These are phyloP conservation scores for Anoplolepis gracilipes DNA, from an alignment of 1,140 invertebrate species.

Conservation along the genomic window DNA sequence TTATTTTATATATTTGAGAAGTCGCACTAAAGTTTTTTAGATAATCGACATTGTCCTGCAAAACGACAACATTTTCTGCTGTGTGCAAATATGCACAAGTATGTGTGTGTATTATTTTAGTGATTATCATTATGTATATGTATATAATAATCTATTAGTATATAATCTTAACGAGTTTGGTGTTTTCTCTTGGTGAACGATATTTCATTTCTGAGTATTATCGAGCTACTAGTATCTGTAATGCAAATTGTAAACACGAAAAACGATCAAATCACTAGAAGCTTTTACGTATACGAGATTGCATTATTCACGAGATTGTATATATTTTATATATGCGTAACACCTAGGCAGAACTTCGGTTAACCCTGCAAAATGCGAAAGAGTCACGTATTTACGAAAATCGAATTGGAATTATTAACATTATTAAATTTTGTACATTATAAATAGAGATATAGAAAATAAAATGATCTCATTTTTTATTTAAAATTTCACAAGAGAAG, in stretches of 20 bases:
- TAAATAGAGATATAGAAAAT: conserved; percentile 28
- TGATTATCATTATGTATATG: neutral
- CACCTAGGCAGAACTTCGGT: neutral
- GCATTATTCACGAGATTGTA: neutral
- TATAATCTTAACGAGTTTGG: conserved; percentile 49
- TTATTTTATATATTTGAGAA: conserved; percentile 3
- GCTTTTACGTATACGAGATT: neutral
- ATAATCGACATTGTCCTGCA: neutral
- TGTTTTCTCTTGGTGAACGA: conserved; percentile 43
- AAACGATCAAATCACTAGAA: conserved; percentile 30
- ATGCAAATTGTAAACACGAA: conserved; percentile 21
- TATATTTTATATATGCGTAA: conserved; percentile 8
- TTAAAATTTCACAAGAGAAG: neutral
- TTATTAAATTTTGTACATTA: conserved; percentile 26
- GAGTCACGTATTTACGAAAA: neutral
- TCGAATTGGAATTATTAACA: neutral
- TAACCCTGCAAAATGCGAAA: neutral
- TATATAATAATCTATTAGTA: conserved; percentile 22
- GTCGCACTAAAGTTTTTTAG: neutral
- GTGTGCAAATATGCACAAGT: neutral
- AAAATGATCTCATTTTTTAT: neutral
- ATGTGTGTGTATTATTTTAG: neutral
- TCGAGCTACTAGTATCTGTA: neutral
- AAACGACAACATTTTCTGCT: neutral
- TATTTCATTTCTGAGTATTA: conserved; percentile 26